Evolutionary conservation across 2,797 vertebrate genomes (phyloP), one percentile per base, ranked within the genome.

Genomic region (Microctenopoma stevenorrisi): DNA sequence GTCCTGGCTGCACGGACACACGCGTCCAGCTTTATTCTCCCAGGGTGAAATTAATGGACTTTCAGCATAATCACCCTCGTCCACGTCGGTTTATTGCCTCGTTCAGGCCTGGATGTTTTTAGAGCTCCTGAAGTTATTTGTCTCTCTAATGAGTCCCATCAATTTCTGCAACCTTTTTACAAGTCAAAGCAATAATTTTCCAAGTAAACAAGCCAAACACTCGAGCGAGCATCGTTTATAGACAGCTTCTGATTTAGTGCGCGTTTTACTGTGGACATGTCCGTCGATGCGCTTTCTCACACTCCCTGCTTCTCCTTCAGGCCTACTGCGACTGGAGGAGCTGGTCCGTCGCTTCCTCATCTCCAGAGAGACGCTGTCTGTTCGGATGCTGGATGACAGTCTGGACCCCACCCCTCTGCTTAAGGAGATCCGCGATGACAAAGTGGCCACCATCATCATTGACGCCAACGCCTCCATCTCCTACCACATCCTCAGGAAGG

Each of bases 351-450:
- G 94, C 70, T 98, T 98, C 81, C 95, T 97, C 26, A 98, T 98
- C 92, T 96, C 96, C 66, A 93, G 96, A 83, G 96, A 98, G 70
- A 95, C 96, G 0, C 92, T 98, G 50, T 97, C 96, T 0, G 94
- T 97, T 78, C 90, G 96, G 54, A 96, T 98, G 95, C 90, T 98
- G 85, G 96, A 97, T 0, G 95, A 96, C 44, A 93, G 91, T 81
- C 89, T 94, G 66, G 96, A 97, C 83, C 96, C 96, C 14, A 98
- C 96, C 0, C 96, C 96, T 0, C 79, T 98, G 66, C 93, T 98
- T 75, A 98, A 98, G 90, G 96, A 98, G 93, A 98, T 98, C 79
- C 93, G 96, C 0, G 96, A 98, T 0, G 96, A 98, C 90, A 97
- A 97, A 75, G 93, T 97, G 78, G 95, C 95, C 40, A 97, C 96